These are phyloP conservation scores for Ambastaia sidthimunki DNA, from an alignment of 2,797 vertebrate species.

Conservation along the genomic window DNA sequence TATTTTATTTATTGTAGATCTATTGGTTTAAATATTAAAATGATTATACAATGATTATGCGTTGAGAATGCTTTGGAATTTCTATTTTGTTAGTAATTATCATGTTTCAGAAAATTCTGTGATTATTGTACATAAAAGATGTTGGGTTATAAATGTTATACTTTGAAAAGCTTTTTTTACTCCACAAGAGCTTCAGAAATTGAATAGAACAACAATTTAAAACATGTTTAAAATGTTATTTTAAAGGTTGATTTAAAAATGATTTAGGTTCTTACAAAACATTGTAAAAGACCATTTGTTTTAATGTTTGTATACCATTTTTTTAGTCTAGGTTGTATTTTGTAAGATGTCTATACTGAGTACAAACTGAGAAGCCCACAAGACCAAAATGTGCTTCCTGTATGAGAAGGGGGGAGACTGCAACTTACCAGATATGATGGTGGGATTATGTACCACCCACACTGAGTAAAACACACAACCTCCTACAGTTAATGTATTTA, in stretches of 20 bases:
- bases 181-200: not conserved
- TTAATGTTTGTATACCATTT: not conserved
- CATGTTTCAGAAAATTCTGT: not conserved
- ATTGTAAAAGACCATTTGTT: not conserved
- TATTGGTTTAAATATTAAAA: not conserved
- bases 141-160: not conserved
- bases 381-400: constrained; percentile 28
- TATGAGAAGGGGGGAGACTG: constrained; percentile 10
- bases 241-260: not conserved
- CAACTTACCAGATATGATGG: constrained; percentile 40
- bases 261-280: not conserved
- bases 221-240: not conserved
- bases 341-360: not conserved
- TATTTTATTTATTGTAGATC: not conserved
- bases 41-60: not conserved
- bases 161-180: not conserved
- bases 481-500: not conserved
- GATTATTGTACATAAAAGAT: not conserved
- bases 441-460: constrained; percentile 38
- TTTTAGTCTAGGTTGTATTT: not conserved
- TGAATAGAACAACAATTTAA: not conserved
- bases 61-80: not conserved
- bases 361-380: constrained; percentile 33
- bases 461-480: not conserved
- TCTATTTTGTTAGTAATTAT: not conserved